These are phyloP conservation scores for Pedionomus torquatus DNA, from an alignment of 2,113 vertebrate genomes.

Conservation along the genomic window DNA sequence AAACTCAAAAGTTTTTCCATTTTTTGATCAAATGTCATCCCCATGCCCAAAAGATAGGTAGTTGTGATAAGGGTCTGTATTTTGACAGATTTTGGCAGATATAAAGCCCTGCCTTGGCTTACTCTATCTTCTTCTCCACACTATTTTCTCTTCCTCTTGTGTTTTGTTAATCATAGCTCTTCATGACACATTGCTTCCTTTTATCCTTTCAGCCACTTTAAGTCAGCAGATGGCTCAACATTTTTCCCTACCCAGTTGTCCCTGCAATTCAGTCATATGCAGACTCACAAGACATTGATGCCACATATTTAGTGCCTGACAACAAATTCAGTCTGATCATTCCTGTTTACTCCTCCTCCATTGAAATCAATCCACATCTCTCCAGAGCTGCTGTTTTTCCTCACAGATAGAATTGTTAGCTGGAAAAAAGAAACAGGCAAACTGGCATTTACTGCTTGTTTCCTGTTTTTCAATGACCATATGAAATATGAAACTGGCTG, in stretches of 20 bases:
- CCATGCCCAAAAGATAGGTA: too few relatives aligned
- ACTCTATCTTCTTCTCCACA: not conserved
- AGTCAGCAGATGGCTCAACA: fast-evolving
- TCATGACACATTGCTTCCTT: not conserved
- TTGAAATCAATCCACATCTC: not conserved
- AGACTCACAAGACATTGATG: not conserved
- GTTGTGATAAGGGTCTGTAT: not conserved
- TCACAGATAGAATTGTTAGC: not conserved
- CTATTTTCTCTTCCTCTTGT: not conserved
- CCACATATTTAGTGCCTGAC: not conserved
- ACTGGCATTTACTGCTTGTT: not conserved
- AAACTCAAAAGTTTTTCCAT: not conserved
- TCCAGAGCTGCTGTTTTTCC: not conserved
- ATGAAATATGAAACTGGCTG: not conserved
- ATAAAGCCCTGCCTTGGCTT: not conserved
- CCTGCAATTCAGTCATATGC: not conserved
- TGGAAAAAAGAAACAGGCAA: too few relatives aligned
- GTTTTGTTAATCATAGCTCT: not conserved
- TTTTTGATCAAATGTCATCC: not conserved
- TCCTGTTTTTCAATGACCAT: not conserved
- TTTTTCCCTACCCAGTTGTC: not conserved
- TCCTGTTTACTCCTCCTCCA: not conserved
- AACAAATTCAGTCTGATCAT: not conserved
- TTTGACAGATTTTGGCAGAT: not conserved
- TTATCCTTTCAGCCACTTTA: not conserved